phyloP scores from a whole-genome alignment of 2,113 vertebrate species.

The Benitochromis conjunctus region DNA sequence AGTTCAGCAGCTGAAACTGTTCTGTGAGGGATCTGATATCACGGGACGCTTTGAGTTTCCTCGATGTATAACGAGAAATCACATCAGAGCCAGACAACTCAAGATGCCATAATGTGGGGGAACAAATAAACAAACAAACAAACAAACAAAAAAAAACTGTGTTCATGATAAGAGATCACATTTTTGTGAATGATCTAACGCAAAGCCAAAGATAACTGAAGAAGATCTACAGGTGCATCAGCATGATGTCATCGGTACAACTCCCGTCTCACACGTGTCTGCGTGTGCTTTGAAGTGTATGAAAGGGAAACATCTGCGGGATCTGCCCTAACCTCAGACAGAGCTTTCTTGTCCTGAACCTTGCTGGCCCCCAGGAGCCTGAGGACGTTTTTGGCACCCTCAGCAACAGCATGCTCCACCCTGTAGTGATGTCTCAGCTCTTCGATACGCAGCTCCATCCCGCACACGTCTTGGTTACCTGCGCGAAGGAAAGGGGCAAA shows the following conservation, averaged over 20 bases:
- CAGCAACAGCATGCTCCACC: constrained; percentile 85
- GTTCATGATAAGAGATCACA: neutral
- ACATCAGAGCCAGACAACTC: neutral
- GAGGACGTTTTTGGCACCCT: constrained; percentile 88
- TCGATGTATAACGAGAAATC: neutral
- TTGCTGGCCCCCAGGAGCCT: constrained; percentile 82
- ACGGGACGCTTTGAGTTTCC: neutral
- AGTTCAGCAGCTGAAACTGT: neutral
- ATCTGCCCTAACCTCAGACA: constrained; percentile 67
- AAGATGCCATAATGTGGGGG: neutral
- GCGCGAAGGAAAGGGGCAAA: neutral
- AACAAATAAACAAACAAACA: neutral
- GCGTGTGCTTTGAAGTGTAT: neutral
- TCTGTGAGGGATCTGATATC: neutral
- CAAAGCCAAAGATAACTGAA: neutral
- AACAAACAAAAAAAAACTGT: neutral
- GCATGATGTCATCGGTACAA: neutral
- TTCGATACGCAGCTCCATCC: constrained; percentile 84
- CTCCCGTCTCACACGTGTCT: neutral
- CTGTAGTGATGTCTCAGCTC: constrained; percentile 88
- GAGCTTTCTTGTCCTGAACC: constrained; percentile 83
- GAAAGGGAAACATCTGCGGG: neutral
- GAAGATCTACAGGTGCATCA: neutral
- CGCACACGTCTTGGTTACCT: constrained; percentile 81
- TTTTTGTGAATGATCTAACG: neutral